Evolutionary conservation across 2,888 invertebrate species (phyloP).

Genomic region (Smittia sp.): DNA sequence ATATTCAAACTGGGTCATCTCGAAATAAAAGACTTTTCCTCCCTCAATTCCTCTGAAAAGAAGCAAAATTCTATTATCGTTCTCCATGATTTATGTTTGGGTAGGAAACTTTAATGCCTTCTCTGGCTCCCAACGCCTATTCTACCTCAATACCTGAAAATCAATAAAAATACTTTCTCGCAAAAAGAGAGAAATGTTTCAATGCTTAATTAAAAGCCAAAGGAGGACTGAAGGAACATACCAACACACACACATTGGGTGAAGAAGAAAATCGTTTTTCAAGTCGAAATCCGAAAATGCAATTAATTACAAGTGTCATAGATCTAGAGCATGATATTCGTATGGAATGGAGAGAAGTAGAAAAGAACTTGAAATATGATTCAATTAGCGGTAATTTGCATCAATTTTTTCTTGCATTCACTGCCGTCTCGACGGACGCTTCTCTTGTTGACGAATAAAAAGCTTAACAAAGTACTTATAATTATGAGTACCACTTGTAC

Average conservation of each 20-base stretch:
- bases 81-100: slow-evolving; percentile 34
- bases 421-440: background rate
- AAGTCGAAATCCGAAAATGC: slow-evolving; percentile 12
- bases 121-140: slow-evolving; percentile 1
- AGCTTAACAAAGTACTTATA: slow-evolving; percentile 22
- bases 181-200: background rate
- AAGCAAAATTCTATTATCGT: slow-evolving; percentile 38
- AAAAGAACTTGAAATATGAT: slow-evolving; percentile 29
- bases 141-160: slow-evolving; percentile 36
- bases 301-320: slow-evolving; percentile 39
- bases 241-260: background rate
- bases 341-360: background rate
- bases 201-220: background rate
- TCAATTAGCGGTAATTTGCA: slow-evolving; percentile 38
- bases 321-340: slow-evolving; percentile 34
- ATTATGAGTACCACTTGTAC: background rate
- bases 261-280: background rate
- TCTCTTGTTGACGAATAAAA: slow-evolving; percentile 11
- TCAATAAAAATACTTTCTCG: slow-evolving; percentile 31
- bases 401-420: slow-evolving; percentile 18
- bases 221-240: background rate
- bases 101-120: slow-evolving; percentile 31
- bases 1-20: slow-evolving; percentile 13
- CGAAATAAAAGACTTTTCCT: slow-evolving; percentile 26
- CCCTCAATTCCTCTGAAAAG: slow-evolving; percentile 11